phyloP scores from a whole-genome alignment of 2,797 vertebrate species.

The Molossus alvarezi region DNA sequence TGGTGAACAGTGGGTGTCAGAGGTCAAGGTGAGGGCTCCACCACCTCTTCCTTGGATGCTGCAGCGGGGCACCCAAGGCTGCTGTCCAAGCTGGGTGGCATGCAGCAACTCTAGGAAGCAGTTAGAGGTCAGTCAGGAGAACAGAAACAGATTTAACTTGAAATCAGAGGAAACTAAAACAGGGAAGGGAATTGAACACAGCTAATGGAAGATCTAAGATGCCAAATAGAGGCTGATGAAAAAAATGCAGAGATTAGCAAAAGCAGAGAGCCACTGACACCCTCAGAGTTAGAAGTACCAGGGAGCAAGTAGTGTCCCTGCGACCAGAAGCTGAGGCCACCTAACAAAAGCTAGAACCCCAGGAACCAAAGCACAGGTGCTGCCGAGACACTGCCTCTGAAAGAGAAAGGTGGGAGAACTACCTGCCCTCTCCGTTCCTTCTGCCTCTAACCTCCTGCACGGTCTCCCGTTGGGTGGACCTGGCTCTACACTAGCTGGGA shows the following conservation, averaged over 20 bases:
- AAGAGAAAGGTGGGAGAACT: not conserved
- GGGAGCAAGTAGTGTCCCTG: not conserved
- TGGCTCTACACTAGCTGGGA: not conserved
- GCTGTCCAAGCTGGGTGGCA: too few relatives aligned
- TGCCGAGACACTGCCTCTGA: not conserved
- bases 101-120: not conserved
- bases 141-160: not conserved
- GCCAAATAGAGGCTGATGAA: not conserved
- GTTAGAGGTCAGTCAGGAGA: not conserved
- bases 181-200: not conserved
- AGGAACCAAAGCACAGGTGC: not conserved
- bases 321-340: not conserved
- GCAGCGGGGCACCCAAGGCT: fast-evolving
- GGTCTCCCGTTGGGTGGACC: not conserved
- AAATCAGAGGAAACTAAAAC: constrained; percentile 62
- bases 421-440: not conserved
- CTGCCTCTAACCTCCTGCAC: not conserved
- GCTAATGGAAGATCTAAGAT: not conserved
- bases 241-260: not conserved
- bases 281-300: not conserved
- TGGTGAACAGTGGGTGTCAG: not conserved
- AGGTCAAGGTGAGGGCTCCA: not conserved
- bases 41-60: not conserved
- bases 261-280: not conserved
- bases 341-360: not conserved